Base-by-base conservation (phyloP, 2,888 invertebrate genomes). In the Petrophora chlorosata region DNA sequence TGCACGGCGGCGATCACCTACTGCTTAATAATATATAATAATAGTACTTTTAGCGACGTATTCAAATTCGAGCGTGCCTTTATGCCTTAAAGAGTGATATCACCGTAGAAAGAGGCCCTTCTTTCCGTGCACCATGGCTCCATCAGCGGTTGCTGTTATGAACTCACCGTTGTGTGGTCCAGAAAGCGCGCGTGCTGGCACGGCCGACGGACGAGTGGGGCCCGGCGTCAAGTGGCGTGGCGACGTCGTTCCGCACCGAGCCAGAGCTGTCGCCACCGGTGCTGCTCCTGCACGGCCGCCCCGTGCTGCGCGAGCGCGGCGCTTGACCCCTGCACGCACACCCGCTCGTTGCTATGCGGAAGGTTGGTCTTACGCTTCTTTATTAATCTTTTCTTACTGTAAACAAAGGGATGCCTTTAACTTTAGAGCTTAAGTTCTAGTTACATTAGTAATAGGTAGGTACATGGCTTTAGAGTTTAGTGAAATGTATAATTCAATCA, bases 201-300 rank as follows among this genome's bases (percentile, higher is more conserved):
- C 92, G 93, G 12, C 95, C 95, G 0, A 94, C 94, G 0, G 91
- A 92, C 1, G 94, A 94, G 58, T 95, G 95, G 95, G 94, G 95
- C 25, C 93, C 92, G 0, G 91, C 92, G 93, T 28, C 92, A 91
- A 0, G 90, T 91, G 0, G 85, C 45, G 65, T 54, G 57, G 87
- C 59, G 92, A 14, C 91, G 92, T 45, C 93, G 38, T 91, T 92
- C 10, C 91, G 91, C 82, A 88, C 51, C 8, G 85, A 76, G 60
- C 80, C 91, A 1, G 91, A 84, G 73, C 67, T 86, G 63, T 83
- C 90, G 13, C 90, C 90, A 23, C 90, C 90, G 2, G 90, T 90
- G 66, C 76, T 91, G 65, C 67, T 91, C 56, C 80, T 91, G 58
- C 89, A 90, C 81, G 91, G 91, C 73, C 83, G 90, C 10, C 88